Percentiles rank a stretch among this genome's conserved stretches.
These are phyloP conservation scores for Alligator sinensis DNA, from an alignment of 2,113 vertebrate genomes.

Conservation along the genomic window DNA sequence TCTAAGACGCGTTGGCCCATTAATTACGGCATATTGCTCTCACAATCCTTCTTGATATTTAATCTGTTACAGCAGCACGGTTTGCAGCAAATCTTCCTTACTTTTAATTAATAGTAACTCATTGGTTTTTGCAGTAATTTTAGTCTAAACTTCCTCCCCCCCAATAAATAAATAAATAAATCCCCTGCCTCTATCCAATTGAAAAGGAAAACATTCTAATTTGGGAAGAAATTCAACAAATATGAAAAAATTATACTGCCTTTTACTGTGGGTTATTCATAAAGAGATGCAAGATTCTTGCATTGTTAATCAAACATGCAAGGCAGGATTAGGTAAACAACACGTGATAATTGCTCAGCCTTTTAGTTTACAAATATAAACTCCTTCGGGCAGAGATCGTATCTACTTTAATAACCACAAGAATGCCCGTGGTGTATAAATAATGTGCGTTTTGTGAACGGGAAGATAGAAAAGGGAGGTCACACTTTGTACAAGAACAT, in stretches of 20 bases:
- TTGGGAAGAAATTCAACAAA: neutral
- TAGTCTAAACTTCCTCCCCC: neutral
- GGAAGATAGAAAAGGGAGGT: neutral
- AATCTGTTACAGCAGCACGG: constrained; percentile 47
- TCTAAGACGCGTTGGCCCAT: constrained; percentile 31
- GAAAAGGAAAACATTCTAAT: constrained; percentile 46
- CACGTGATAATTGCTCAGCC: neutral
- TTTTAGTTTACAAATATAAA: neutral
- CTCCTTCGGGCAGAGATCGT: neutral
- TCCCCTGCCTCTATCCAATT: neutral
- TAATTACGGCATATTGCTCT: constrained; percentile 14
- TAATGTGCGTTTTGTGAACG: neutral
- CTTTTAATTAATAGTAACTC: constrained; percentile 68
- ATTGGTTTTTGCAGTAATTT: constrained; percentile 67
- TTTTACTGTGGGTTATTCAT: constrained; percentile 2
- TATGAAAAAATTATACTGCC: no score
- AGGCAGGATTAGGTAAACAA: neutral
- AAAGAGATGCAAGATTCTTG: neutral
- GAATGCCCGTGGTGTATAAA: neutral
- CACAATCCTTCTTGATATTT: constrained; percentile 30
- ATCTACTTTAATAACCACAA: neutral
- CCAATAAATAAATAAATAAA: no score
- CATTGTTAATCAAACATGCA: neutral
- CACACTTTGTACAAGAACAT: neutral
- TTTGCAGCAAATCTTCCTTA: constrained; percentile 67